Percentiles rank a stretch among this genome's conserved stretches.
These are phyloP conservation scores for Hyles vespertilio DNA, from an alignment of 1,140 invertebrate genomes.

Conservation along the genomic window DNA sequence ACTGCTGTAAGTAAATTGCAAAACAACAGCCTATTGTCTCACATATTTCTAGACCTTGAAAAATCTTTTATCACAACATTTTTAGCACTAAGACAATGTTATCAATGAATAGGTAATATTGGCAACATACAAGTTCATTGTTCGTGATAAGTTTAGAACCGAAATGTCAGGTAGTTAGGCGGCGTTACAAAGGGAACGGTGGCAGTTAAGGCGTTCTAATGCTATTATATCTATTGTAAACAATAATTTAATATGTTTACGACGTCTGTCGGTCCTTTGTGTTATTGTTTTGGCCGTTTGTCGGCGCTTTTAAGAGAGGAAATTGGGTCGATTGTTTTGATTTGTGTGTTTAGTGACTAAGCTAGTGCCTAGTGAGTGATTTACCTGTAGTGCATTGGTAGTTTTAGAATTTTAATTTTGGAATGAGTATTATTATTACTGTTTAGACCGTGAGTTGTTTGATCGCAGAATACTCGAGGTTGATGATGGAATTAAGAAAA, in stretches of 20 bases:
- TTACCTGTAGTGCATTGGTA: neutral
- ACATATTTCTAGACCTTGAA: too few relatives aligned
- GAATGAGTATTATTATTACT: too few relatives aligned
- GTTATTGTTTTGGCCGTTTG: slow-evolving; percentile 28
- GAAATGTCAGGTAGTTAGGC: slow-evolving; percentile 12
- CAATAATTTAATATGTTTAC: slow-evolving; percentile 39
- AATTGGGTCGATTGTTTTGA: slow-evolving; percentile 21
- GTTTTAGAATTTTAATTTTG: too few relatives aligned
- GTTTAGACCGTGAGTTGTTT: too few relatives aligned
- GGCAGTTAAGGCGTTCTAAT: slow-evolving; percentile 46
- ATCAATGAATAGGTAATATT: neutral
- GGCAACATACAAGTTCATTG: neutral
- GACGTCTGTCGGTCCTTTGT: slow-evolving; percentile 26
- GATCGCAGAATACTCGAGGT: too few relatives aligned
- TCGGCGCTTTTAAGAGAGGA: slow-evolving; percentile 30
- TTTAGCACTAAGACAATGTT: too few relatives aligned
- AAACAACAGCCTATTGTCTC: too few relatives aligned
- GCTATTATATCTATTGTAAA: slow-evolving; percentile 43
- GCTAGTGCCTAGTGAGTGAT: neutral
- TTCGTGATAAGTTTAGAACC: neutral
- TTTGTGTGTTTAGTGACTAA: slow-evolving; percentile 2
- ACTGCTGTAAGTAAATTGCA: too few relatives aligned
- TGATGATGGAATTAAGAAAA: too few relatives aligned
- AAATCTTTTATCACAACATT: too few relatives aligned
- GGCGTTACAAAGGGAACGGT: slow-evolving; percentile 41